A percentile compares a stretch with the other conserved stretches of the same genome.
Conservation (phyloP, 2,113 vertebrate species). For the Furnarius figulus region DNA sequence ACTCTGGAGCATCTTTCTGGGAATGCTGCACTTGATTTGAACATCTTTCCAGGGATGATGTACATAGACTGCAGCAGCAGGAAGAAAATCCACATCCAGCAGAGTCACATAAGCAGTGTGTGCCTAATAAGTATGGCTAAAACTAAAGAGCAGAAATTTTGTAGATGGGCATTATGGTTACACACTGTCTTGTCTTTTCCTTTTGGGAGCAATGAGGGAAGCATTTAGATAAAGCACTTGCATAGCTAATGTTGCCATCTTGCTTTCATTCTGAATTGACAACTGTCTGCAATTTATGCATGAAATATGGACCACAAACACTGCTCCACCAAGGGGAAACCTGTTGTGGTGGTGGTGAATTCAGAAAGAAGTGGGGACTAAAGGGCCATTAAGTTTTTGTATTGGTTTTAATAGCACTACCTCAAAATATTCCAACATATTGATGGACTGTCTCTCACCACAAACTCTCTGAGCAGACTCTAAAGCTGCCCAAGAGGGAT, state of each 20-base stretch:
- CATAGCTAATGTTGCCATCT: neutral
- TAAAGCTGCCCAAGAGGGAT: neutral
- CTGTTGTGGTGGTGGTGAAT: neutral
- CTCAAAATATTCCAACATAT: neutral
- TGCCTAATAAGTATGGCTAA: neutral
- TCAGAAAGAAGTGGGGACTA: neutral
- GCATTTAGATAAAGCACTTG: conserved; percentile 31
- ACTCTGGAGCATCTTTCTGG: neutral
- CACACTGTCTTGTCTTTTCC: neutral
- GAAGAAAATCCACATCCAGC: neutral
- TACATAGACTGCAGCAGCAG: neutral
- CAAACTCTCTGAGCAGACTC: neutral
- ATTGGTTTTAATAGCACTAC: neutral
- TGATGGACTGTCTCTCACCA: neutral
- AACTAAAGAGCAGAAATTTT: neutral
- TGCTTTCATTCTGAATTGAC: neutral
- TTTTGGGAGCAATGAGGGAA: conserved; percentile 10
- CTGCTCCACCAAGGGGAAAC: neutral
- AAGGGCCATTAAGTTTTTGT: conserved; percentile 5
- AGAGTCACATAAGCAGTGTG: neutral
- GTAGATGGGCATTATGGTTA: neutral
- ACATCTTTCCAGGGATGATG: neutral
- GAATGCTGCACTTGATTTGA: neutral
- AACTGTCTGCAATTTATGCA: neutral
- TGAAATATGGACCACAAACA: neutral